A percentile compares a stretch with the other conserved stretches of the same genome.
Conservation (phyloP, 2,797 vertebrate species). For the Enteromius unitaeniatus region DNA sequence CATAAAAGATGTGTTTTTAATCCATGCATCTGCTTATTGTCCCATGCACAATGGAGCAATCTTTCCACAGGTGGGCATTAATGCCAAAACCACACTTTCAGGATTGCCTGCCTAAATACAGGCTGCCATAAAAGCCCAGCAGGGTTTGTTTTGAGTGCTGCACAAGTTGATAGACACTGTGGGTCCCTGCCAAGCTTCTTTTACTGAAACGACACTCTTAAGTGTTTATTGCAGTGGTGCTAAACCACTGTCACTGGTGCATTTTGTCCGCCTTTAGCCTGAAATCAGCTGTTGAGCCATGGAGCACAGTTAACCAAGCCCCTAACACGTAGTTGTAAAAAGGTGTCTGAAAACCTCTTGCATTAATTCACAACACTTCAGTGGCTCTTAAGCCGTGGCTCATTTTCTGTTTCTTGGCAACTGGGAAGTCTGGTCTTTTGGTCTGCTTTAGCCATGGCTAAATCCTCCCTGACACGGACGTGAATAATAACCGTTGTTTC, state of each 20-base stretch:
- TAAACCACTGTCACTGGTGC: conserved; percentile 27
- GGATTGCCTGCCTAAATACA: conserved; percentile 65
- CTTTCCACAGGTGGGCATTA: conserved; percentile 60
- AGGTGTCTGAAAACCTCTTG: conserved; percentile 45
- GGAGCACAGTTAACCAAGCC: neutral
- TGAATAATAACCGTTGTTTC: conserved; percentile 38
- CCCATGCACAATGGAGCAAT: neutral
- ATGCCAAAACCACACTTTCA: conserved; percentile 72
- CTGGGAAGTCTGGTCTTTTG: neutral
- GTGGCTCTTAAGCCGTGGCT: neutral
- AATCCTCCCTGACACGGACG: neutral
- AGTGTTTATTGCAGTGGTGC: conserved; percentile 42
- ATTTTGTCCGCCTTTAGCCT: conserved; percentile 19
- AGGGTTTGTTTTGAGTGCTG: conserved; percentile 65
- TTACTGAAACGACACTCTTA: conserved; percentile 38
- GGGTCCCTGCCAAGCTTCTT: conserved; percentile 36
- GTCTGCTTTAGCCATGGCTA: neutral
- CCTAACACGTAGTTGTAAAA: neutral
- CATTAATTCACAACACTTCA: conserved; percentile 25
- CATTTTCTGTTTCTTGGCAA: conserved; percentile 21
- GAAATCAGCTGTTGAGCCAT: neutral
- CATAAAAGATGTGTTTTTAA: neutral
- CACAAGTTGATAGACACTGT: conserved; percentile 50
- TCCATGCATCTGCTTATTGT: neutral
- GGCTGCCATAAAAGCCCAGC: conserved; percentile 55